A percentile compares a stretch with the other conserved stretches of the same genome.
These are phyloP conservation scores for Oegoconia quadripuncta DNA, from an alignment of 2,888 invertebrate species.

Conservation along the genomic window DNA sequence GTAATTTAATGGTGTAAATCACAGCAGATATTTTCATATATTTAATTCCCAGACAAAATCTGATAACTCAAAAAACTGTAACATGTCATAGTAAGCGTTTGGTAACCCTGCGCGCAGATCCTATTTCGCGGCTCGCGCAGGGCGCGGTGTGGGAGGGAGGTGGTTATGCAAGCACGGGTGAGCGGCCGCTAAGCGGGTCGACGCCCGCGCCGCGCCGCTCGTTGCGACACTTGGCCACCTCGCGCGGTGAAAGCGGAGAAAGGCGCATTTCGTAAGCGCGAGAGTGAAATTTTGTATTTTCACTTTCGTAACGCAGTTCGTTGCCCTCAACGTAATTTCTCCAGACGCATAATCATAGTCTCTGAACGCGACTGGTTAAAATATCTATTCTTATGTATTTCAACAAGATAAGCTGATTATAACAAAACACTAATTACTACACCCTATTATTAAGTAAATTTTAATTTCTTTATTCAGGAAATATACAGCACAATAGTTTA, in stretches of 20 bases:
- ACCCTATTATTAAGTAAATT: too few relatives aligned
- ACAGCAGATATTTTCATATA: too few relatives aligned
- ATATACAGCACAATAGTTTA: too few relatives aligned
- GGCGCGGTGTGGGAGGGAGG: slow-evolving; percentile 44
- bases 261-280: slow-evolving; percentile 76
- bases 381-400: too few relatives aligned
- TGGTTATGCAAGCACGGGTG: slow-evolving; percentile 79
- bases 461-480: too few relatives aligned
- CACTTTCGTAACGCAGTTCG: slow-evolving; percentile 71
- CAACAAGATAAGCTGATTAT: too few relatives aligned
- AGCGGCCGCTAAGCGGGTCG: slow-evolving; percentile 84
- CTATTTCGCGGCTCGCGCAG: slow-evolving; percentile 51
- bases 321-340: slow-evolving; percentile 41
- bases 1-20: too few relatives aligned
- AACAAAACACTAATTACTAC: too few relatives aligned
- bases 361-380: too few relatives aligned
- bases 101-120: slow-evolving; percentile 49
- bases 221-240: slow-evolving; percentile 55
- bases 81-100: too few relatives aligned
- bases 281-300: slow-evolving; percentile 76
- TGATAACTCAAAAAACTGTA: too few relatives aligned
- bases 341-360: slow-evolving; percentile 20
- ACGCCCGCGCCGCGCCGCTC: slow-evolving; percentile 76
- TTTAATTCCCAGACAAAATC: too few relatives aligned
- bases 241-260: slow-evolving; percentile 75